These are phyloP conservation scores for Ceyx margarethae DNA, from an alignment of 2,113 vertebrate genomes.

Conservation along the genomic window DNA sequence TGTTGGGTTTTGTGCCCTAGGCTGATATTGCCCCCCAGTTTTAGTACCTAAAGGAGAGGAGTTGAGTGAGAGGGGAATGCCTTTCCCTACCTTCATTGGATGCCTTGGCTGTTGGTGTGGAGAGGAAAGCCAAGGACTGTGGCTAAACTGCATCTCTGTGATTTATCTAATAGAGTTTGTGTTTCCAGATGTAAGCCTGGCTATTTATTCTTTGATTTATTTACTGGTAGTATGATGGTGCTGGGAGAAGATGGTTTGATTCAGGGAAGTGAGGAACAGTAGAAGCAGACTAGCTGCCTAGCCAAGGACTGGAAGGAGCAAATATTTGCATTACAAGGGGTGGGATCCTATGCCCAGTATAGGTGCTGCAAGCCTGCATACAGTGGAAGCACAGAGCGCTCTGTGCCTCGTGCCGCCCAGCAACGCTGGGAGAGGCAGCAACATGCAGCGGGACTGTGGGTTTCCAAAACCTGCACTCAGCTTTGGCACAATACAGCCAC, in stretches of 20 bases:
- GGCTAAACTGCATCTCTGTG: background rate
- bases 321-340: background rate
- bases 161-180: background rate
- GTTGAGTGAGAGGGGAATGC: background rate
- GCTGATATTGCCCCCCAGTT: background rate
- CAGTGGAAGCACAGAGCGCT: background rate
- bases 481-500: conserved; percentile 74
- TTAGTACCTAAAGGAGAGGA: background rate
- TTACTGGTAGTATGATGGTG: rapidly evolving
- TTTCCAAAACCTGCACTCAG: conserved; percentile 54
- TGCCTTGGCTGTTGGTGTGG: background rate
- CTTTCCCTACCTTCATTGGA: background rate
- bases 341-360: background rate
- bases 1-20: background rate
- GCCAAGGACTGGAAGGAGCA: background rate
- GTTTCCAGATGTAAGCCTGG: background rate
- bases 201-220: background rate
- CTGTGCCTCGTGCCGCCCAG: conserved; percentile 11
- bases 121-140: background rate
- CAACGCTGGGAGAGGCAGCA: background rate
- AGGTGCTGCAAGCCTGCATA: background rate
- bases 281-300: background rate
- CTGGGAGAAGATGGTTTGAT: background rate
- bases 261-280: background rate
- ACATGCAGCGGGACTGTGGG: background rate